These are phyloP conservation scores for Campaea margaritaria DNA, from an alignment of 2,888 invertebrate genomes.

Conservation along the genomic window DNA sequence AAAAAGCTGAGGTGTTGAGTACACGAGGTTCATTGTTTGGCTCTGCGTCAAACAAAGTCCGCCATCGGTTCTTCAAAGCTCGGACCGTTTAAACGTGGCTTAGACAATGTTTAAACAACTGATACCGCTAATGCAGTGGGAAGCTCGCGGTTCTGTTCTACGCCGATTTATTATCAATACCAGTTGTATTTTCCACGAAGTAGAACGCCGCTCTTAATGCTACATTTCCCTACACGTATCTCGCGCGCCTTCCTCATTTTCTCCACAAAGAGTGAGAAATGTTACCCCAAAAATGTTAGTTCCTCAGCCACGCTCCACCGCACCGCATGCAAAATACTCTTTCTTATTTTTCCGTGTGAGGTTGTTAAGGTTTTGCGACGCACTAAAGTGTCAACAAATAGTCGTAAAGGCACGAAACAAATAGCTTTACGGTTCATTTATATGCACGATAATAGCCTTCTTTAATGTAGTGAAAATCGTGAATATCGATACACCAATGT, in stretches of 20 bases:
- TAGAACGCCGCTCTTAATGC: slow-evolving; percentile 38
- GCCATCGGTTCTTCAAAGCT: slow-evolving; percentile 71
- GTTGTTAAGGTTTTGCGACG: slow-evolving; percentile 16
- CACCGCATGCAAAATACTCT: slow-evolving; percentile 40
- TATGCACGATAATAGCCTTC: slow-evolving; percentile 50
- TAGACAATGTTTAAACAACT: slow-evolving; percentile 61
- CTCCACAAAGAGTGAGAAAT: slow-evolving; percentile 23
- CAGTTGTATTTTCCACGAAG: slow-evolving; percentile 42
- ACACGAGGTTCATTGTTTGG: slow-evolving; percentile 74
- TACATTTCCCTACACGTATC: slow-evolving; percentile 37
- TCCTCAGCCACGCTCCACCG: slow-evolving; percentile 33
- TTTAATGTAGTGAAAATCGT: slow-evolving; percentile 4
- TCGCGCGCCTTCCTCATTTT: slow-evolving; percentile 26
- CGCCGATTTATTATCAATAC: slow-evolving; percentile 46
- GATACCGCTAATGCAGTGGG: slow-evolving; percentile 71
- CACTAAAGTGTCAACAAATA: slow-evolving; percentile 54
- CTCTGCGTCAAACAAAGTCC: slow-evolving; percentile 68
- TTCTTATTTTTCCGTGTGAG: slow-evolving; percentile 12
- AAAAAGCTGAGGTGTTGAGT: slow-evolving; percentile 76
- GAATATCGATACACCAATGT: slow-evolving; percentile 36
- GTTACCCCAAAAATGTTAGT: slow-evolving; percentile 24
- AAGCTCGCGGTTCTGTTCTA: slow-evolving; percentile 55
- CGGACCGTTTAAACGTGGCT: slow-evolving; percentile 50
- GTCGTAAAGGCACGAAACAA: slow-evolving; percentile 63
- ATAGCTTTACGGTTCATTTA: slow-evolving; percentile 67